Base-by-base conservation (phyloP, 2,113 vertebrate species). In the Platanista minor region DNA sequence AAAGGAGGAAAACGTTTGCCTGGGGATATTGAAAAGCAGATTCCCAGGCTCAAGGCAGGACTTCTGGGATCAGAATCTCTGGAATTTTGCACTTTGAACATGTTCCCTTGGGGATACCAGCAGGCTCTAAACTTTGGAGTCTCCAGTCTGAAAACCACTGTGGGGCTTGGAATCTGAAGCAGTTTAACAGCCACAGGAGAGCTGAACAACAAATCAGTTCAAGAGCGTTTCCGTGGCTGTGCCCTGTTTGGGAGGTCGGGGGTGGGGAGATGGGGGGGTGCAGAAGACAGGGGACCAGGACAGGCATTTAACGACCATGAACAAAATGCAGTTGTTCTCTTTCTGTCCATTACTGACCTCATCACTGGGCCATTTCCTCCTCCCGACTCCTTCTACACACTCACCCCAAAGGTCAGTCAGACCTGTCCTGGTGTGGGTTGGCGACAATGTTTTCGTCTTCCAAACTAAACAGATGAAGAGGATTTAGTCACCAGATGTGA, bases 81-180 rank as follows among this genome's bases (percentile, higher is more conserved):
- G 96, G 96, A 96, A 98, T 93, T 97, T 41, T 95, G 71, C 57
- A 93, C 95, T 97, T 97, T 94, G 83, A 93, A 91, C 74, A 59
- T 15, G 57, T 69, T 95, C 69, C 91, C 69, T 64, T 41, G 62
- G 69, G 83, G 67, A 69, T 95, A 94, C 72, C 88, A 82, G 86
- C n/a, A 39, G 14, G 49, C 29, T 61, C n/a, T 84, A 61, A 90
- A 90, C 69, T 93, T 43, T 21, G 71, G 90, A 87, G 75, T 66
- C 77, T 87, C 69, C 64, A 74, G 67, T 86, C 85, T 87, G 62
- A 82, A 62, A 91, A 83, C 17, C 57, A 89, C 33, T 25, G 49
- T 13, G 23, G 80, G n/a, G 43, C 77, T 57, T 94, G 54, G 80
- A 93, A 95, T 94, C 59, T 57, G 54, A 84, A 82, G 74, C 21